Conservation (phyloP, 2,113 vertebrate genomes). For the Aramus guarauna region DNA sequence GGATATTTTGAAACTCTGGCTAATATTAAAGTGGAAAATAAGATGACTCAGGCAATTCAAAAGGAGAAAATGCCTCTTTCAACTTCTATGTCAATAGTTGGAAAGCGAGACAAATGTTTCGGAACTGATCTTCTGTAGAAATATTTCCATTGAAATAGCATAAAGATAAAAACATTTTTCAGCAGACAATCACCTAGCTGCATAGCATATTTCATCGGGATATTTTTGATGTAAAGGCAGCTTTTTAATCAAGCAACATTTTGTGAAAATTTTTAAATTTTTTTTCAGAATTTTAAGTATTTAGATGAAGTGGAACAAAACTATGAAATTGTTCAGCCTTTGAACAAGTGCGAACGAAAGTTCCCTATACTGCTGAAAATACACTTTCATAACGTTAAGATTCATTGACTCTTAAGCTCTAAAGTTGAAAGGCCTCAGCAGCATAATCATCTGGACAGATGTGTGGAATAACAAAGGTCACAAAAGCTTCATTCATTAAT, state of each 20-base stretch:
- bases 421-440: neutral
- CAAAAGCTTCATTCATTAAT: neutral
- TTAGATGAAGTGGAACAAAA: neutral
- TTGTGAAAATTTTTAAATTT: neutral
- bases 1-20: neutral
- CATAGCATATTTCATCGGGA: neutral
- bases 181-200: neutral
- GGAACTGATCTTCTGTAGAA: neutral
- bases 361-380: neutral
- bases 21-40: neutral
- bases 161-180: neutral
- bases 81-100: neutral
- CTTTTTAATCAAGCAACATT: neutral
- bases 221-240: neutral
- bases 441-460: neutral
- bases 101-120: neutral
- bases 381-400: neutral
- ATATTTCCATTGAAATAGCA: neutral
- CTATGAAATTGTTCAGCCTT: neutral
- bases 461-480: neutral
- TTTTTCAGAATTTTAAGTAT: neutral
- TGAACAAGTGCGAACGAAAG: neutral
- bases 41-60: neutral
- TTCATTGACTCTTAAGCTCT: neutral
- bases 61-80: neutral